Conservation (phyloP, 2,888 invertebrate genomes). For the Ormyrus labotus region DNA sequence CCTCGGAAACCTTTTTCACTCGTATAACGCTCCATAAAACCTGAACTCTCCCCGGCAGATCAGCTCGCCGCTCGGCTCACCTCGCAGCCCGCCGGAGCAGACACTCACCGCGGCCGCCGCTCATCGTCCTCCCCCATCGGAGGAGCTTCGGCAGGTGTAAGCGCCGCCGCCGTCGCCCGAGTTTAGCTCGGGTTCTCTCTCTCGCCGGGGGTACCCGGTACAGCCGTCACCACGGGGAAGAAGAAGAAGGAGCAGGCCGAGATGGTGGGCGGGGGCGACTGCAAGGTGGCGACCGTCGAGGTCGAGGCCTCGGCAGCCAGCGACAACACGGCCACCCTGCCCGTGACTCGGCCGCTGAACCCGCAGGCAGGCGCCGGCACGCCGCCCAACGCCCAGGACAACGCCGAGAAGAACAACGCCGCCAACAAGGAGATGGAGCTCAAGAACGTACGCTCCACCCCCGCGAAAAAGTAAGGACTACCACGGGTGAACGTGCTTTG, state of each 20-base stretch:
- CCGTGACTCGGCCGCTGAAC: slow-evolving; percentile 85
- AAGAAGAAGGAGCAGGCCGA: slow-evolving; percentile 50
- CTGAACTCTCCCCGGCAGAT: too few relatives aligned
- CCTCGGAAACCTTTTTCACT: too few relatives aligned
- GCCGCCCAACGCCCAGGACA: slow-evolving; percentile 81
- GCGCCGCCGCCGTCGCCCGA: not conserved
- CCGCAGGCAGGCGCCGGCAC: slow-evolving; percentile 74
- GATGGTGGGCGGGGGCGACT: slow-evolving; percentile 84
- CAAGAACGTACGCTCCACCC: slow-evolving; percentile 89
- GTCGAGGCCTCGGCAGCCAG: slow-evolving; percentile 83
- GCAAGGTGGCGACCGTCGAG: slow-evolving; percentile 93
- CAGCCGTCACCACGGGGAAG: slow-evolving; percentile 40
- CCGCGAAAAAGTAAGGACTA: slow-evolving; percentile 86
- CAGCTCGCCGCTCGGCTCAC: too few relatives aligned
- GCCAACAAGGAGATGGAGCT: slow-evolving; percentile 92
- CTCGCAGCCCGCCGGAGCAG: too few relatives aligned
- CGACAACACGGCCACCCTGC: slow-evolving; percentile 93
- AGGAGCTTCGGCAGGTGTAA: too few relatives aligned
- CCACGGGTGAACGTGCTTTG: too few relatives aligned
- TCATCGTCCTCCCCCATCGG: too few relatives aligned
- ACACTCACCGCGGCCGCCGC: too few relatives aligned
- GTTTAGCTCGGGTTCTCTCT: not conserved
- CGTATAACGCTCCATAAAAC: too few relatives aligned
- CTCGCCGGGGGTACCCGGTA: not conserved
- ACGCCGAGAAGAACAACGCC: slow-evolving; percentile 88